These are phyloP conservation scores for Taxidea taxus DNA, from an alignment of 2,113 vertebrate species.

Conservation along the genomic window DNA sequence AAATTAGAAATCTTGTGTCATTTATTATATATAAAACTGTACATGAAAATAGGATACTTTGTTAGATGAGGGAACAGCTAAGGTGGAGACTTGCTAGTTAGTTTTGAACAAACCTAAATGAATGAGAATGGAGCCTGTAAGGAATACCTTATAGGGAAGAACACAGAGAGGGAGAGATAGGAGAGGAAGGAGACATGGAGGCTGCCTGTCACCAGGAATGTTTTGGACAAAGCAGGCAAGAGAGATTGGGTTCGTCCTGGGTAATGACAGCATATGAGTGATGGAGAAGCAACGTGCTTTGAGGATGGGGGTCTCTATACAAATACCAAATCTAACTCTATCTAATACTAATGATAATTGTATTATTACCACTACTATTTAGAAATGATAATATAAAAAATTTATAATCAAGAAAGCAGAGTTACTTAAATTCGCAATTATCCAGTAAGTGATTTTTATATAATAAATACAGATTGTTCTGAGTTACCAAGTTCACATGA, in stretches of 20 bases:
- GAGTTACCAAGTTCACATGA: conserved; percentile 46
- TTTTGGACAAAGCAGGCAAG: neutral
- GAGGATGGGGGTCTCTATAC: neutral
- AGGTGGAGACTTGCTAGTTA: neutral
- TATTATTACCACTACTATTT: conserved; percentile 57
- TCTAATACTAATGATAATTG: conserved; percentile 66
- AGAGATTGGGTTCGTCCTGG: no score
- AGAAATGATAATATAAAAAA: conserved; percentile 34
- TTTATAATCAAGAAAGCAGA: conserved; percentile 41
- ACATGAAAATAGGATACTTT: neutral
- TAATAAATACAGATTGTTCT: conserved; percentile 62
- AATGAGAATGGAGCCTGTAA: neutral
- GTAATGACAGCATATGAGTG: neutral
- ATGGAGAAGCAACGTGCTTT: neutral
- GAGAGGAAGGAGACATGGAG: neutral
- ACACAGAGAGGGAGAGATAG: neutral
- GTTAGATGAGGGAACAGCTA: neutral
- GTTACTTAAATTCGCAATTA: conserved; percentile 46
- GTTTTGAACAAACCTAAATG: neutral
- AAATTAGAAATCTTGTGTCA: neutral
- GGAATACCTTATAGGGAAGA: neutral
- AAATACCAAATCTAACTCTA: conserved; percentile 7
- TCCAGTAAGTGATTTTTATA: conserved; percentile 57
- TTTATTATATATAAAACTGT: neutral
- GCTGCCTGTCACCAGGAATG: neutral